phyloP scores from a whole-genome alignment of 2,888 invertebrate genomes.

The Polietes domitor region DNA sequence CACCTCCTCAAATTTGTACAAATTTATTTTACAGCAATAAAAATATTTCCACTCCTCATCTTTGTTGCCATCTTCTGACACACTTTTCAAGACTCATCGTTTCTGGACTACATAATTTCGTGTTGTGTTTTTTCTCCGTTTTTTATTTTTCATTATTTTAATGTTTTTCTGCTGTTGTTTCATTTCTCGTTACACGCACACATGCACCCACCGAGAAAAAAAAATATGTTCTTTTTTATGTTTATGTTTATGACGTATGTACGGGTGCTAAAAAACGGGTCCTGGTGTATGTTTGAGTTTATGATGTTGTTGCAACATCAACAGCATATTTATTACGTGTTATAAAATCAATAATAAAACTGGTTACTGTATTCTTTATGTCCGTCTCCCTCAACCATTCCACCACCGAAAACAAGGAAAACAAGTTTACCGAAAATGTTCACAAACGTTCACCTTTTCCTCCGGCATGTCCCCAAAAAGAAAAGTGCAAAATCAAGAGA shows the following conservation, averaged over 20 bases:
- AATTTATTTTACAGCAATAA: neutral
- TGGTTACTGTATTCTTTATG: constrained; percentile 23
- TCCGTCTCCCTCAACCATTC: too few species aligned
- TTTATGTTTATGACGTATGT: constrained; percentile 7
- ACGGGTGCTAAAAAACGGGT: neutral
- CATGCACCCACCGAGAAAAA: neutral
- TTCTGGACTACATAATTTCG: too few species aligned
- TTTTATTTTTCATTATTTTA: constrained; percentile 32
- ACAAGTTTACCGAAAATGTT: neutral
- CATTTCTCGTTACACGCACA: neutral
- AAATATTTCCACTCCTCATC: neutral
- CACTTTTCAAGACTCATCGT: too few species aligned
- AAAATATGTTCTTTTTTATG: constrained; percentile 31
- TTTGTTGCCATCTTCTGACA: neutral
- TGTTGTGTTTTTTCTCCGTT: neutral
- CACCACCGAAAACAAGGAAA: constrained; percentile 5
- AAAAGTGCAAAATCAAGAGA: constrained; percentile 38
- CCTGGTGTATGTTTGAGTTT: constrained; percentile 44
- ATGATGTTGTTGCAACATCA: constrained; percentile 51
- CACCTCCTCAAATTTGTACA: too few species aligned
- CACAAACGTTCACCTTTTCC: neutral
- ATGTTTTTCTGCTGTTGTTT: constrained; percentile 10
- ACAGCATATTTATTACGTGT: constrained; percentile 62
- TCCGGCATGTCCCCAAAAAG: constrained; percentile 6
- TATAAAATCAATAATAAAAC: constrained; percentile 65